These are phyloP conservation scores for Mycetomoellerius zeteki DNA, from an alignment of 1,140 invertebrate species.

Conservation along the genomic window DNA sequence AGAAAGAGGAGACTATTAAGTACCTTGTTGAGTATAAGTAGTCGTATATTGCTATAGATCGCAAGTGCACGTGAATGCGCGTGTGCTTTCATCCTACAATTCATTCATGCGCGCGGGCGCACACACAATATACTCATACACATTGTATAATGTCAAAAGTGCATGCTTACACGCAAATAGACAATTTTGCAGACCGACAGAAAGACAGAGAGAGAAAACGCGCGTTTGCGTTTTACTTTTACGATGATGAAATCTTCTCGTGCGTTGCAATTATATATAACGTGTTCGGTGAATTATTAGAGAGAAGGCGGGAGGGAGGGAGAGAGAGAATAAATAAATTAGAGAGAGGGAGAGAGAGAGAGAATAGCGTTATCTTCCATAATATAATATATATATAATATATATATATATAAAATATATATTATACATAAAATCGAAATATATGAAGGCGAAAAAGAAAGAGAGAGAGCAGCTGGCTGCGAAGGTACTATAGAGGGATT, in stretches of 20 bases:
- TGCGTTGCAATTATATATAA: constrained; percentile 44
- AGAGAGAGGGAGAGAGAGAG: constrained; percentile 41
- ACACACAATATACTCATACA: constrained; percentile 31
- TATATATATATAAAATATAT: constrained; percentile 51
- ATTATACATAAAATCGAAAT: not conserved
- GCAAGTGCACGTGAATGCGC: constrained; percentile 67
- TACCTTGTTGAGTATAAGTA: constrained; percentile 86
- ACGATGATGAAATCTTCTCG: constrained; percentile 48
- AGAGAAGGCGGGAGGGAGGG: constrained; percentile 3
- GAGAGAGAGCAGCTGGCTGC: constrained; percentile 84
- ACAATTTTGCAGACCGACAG: constrained; percentile 4
- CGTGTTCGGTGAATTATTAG: constrained; percentile 54
- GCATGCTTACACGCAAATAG: constrained; percentile 71
- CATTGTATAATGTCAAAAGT: constrained; percentile 73
- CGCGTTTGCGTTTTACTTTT: constrained; percentile 73
- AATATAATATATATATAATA: constrained; percentile 65
- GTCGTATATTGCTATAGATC: constrained; percentile 81
- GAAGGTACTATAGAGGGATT: constrained; percentile 76
- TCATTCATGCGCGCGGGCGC: not conserved
- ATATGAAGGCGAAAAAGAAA: constrained; percentile 8
- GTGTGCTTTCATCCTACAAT: constrained; percentile 58
- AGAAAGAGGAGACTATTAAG: constrained; percentile 80
- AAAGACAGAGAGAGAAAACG: constrained; percentile 9
- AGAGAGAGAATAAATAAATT: constrained; percentile 1
- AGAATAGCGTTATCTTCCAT: constrained; percentile 81